Conservation (phyloP, 92 coral and sea anemone species). For the Blastomussa wellsi region DNA sequence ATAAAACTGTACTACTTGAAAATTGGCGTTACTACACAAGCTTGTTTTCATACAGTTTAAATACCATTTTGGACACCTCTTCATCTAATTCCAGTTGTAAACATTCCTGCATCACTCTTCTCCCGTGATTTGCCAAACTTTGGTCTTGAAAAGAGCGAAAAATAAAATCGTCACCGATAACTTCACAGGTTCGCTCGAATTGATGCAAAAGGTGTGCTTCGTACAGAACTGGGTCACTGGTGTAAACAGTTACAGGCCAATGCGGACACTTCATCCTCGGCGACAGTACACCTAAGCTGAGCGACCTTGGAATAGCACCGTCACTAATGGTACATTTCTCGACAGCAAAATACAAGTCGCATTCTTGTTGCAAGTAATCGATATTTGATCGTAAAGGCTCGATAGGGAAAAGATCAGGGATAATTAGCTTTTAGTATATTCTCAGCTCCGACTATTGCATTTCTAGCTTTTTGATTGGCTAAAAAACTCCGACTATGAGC, state of each 20-base stretch:
- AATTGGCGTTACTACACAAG: too few species aligned
- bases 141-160: slow-evolving; percentile 50
- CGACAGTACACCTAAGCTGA: slow-evolving; percentile 79
- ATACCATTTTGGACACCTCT: too few species aligned
- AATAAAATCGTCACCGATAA: slow-evolving; percentile 26
- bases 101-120: slow-evolving; percentile 48
- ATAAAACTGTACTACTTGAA: too few species aligned
- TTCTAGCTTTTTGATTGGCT: too few species aligned
- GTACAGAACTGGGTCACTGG: slow-evolving; percentile 63
- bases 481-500: too few species aligned
- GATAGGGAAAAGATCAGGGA: slow-evolving; percentile 80
- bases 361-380: slow-evolving; percentile 64
- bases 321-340: slow-evolving; percentile 26
- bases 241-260: slow-evolving; percentile 83
- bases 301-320: too few species aligned
- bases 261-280: slow-evolving; percentile 61
- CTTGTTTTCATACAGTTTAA: too few species aligned
- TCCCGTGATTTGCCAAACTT: slow-evolving; percentile 50
- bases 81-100: slow-evolving; percentile 65
- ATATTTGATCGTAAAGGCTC: slow-evolving; percentile 68
- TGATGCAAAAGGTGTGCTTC: slow-evolving; percentile 72
- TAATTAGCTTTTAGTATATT: slow-evolving; percentile 49
- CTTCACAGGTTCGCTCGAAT: slow-evolving; percentile 23
- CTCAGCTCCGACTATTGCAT: too few species aligned
- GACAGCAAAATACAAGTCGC: slow-evolving; percentile 65